A percentile compares a stretch with the other conserved stretches of the same genome.
Evolutionary conservation across 2,797 vertebrate genomes (phyloP).

Genomic region (Sebastes baramenuke): DNA sequence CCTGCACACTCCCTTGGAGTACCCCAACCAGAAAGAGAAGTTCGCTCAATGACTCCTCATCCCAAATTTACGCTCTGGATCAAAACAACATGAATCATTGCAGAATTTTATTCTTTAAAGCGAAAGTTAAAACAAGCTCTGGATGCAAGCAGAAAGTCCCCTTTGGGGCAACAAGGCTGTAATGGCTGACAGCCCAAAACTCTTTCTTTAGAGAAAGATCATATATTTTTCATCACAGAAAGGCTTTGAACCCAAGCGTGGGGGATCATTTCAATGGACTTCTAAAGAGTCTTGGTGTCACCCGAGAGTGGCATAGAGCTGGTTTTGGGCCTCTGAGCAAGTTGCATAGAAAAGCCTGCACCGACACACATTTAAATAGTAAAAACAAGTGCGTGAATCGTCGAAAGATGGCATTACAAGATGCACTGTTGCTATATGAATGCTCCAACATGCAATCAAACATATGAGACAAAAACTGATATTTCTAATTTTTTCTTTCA

Average conservation of each 20-base stretch:
- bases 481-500: constrained; percentile 51
- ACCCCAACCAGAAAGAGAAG: not conserved
- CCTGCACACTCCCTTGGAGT: not conserved
- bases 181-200: constrained; percentile 63
- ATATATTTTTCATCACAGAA: constrained; percentile 72
- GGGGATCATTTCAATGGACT: constrained; percentile 59
- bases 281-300: constrained; percentile 58
- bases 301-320: constrained; percentile 19
- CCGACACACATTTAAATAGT: not conserved
- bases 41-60: constrained; percentile 12
- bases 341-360: constrained; percentile 25
- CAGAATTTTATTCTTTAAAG: constrained; percentile 56
- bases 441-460: not conserved
- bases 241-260: constrained; percentile 59
- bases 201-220: constrained; percentile 56
- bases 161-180: constrained; percentile 32
- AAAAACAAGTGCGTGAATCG: constrained; percentile 6
- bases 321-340: constrained; percentile 14
- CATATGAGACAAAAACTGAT: not conserved
- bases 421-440: not conserved
- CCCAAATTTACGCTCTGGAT: constrained; percentile 37
- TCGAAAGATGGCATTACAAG: not conserved
- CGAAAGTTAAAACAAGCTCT: constrained; percentile 50
- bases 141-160: constrained; percentile 33
- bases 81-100: constrained; percentile 54